phyloP scores from a whole-genome alignment of 2,888 invertebrate species.

The Pollenia griseotomentosa region DNA sequence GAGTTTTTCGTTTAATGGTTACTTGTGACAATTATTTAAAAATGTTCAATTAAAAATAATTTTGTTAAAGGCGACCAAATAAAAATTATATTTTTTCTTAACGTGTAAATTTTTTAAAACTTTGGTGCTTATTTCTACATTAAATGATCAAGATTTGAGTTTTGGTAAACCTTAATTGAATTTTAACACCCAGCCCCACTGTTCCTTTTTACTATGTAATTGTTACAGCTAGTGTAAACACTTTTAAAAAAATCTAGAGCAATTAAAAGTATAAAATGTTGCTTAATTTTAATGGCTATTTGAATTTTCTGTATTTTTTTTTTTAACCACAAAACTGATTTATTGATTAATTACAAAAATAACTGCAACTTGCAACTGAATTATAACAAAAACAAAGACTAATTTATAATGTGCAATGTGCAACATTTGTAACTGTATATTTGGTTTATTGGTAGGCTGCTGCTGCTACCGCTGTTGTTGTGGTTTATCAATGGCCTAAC shows the following conservation, averaged over 20 bases:
- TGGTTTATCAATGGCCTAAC: constrained; percentile 8
- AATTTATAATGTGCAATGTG: constrained; percentile 38
- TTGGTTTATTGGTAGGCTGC: constrained; percentile 7
- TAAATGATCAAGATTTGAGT: too few relatives aligned
- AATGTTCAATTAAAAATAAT: too few relatives aligned
- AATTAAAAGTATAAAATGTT: constrained; percentile 48
- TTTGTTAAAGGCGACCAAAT: too few relatives aligned
- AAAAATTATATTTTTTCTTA: too few relatives aligned
- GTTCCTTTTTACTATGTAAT: too few relatives aligned
- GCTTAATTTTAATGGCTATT: constrained; percentile 33
- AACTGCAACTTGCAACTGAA: constrained; percentile 33
- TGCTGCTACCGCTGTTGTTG: not conserved
- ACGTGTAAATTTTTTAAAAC: too few relatives aligned
- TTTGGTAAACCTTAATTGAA: too few relatives aligned
- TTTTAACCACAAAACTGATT: constrained; percentile 30
- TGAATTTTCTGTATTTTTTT: not conserved
- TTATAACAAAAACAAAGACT: constrained; percentile 29
- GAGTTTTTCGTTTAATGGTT: too few relatives aligned
- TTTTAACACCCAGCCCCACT: too few relatives aligned
- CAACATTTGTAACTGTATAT: constrained; percentile 48
- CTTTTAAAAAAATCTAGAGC: constrained; percentile 3
- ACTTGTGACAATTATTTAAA: too few relatives aligned
- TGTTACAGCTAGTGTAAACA: not conserved
- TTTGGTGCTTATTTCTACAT: too few relatives aligned
- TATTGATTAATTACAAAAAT: constrained; percentile 57